These are phyloP conservation scores for Dryobates pubescens DNA, from an alignment of 2,797 vertebrate genomes.

Conservation along the genomic window DNA sequence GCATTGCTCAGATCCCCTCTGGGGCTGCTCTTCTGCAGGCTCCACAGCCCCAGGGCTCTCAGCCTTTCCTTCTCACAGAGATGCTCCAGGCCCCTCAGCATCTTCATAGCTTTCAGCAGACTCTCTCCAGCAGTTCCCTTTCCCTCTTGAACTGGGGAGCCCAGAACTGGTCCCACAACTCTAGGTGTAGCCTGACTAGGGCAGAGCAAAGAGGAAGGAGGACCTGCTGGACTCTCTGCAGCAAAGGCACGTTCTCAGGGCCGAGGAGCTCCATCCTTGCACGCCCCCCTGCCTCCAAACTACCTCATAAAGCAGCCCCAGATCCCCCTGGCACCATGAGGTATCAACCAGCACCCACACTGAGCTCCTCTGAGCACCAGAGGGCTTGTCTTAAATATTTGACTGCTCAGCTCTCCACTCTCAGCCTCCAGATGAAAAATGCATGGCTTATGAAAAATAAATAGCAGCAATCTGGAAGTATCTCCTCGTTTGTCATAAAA, in stretches of 20 bases:
- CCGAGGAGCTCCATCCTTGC: not conserved
- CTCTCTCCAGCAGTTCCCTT: no score
- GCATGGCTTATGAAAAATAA: not conserved
- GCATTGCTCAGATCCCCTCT: no score
- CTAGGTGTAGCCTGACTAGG: no score
- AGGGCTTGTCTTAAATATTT: not conserved
- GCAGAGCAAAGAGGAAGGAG: no score
- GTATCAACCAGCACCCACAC: fast-evolving
- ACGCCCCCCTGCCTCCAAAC: not conserved
- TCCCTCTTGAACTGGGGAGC: no score
- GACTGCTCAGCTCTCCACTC: not conserved
- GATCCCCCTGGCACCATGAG: fast-evolving
- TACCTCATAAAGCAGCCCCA: fast-evolving
- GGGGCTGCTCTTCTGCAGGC: no score
- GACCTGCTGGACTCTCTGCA: no score
- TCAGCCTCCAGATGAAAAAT: not conserved
- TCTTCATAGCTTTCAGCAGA: no score
- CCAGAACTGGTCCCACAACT: no score
- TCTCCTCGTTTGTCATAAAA: conserved; percentile 2
- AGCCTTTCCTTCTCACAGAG: no score
- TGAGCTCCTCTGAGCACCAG: not conserved
- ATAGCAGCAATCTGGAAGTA: not conserved
- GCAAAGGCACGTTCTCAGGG: not conserved
- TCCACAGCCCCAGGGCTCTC: no score
- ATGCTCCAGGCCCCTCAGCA: no score